Evolutionary conservation across 2,888 invertebrate genomes (phyloP).

Genomic region (Andrena praecox): DNA sequence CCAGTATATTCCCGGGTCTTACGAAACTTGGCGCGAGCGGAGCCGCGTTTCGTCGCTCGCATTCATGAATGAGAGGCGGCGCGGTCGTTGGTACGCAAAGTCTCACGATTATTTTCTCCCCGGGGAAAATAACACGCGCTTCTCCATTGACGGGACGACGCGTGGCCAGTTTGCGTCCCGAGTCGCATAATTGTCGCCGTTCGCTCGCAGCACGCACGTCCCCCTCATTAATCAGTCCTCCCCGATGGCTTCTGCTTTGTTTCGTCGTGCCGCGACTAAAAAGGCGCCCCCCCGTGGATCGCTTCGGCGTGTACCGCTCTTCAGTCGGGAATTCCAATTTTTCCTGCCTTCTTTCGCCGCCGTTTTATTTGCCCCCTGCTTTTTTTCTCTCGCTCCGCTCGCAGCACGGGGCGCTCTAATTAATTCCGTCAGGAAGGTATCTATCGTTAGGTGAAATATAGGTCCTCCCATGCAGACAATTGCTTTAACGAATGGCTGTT

Average conservation of each 20-base stretch:
- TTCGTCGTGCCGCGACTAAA: slow-evolving; percentile 35
- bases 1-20: neutral
- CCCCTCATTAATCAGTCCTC: slow-evolving; percentile 68
- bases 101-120: slow-evolving; percentile 55
- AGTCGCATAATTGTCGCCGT: slow-evolving; percentile 62
- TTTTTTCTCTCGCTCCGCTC: neutral
- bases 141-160: slow-evolving; percentile 58
- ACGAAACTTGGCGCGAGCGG: neutral
- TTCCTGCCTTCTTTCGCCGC: slow-evolving; percentile 12
- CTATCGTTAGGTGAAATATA: slow-evolving; percentile 30
- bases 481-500: slow-evolving; percentile 7
- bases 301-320: slow-evolving; percentile 35
- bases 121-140: slow-evolving; percentile 24
- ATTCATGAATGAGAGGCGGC: slow-evolving; percentile 38
- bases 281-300: slow-evolving; percentile 30
- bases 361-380: neutral
- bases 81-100: slow-evolving; percentile 12
- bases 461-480: neutral
- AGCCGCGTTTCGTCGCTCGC: slow-evolving; percentile 11
- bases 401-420: slow-evolving; percentile 36
- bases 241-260: slow-evolving; percentile 58
- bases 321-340: slow-evolving; percentile 37
- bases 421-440: slow-evolving; percentile 35
- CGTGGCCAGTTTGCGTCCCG: slow-evolving; percentile 63
- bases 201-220: slow-evolving; percentile 60